Evolutionary conservation across 37 sponge, comb jelly and placozoan genomes (phyloP).

Genomic region (Agelas oroides): DNA sequence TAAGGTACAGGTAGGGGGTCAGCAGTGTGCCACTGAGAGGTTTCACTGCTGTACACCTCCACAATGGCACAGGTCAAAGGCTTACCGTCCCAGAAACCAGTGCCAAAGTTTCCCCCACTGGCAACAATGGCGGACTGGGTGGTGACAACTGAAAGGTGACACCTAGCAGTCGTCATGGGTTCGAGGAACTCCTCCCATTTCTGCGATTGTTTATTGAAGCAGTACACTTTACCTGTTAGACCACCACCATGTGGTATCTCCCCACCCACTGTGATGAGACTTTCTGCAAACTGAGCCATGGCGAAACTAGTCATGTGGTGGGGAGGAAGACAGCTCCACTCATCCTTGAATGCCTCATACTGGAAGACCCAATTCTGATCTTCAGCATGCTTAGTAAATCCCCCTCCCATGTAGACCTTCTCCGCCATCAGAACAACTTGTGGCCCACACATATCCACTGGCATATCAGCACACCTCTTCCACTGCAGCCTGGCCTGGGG

Average conservation of each 20-base stretch:
- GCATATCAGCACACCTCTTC: conserved; percentile 6
- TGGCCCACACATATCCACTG: not conserved
- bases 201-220: not conserved
- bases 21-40: not conserved
- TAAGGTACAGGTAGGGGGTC: conserved; percentile 9
- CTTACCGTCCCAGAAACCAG: too few relatives aligned
- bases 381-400: not conserved
- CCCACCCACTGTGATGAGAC: conserved; percentile 19
- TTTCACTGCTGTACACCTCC: conserved; percentile 17
- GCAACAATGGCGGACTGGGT: conserved; percentile 9
- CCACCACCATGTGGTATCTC: not conserved
- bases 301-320: not conserved
- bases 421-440: not conserved
- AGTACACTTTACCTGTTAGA: not conserved
- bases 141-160: not conserved
- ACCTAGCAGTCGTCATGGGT: conserved; percentile 10
- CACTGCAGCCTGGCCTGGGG: conserved; percentile 4
- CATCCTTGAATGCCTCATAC: conserved; percentile 1
- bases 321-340: not conserved
- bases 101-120: conserved; percentile 3
- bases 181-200: not conserved
- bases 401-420: conserved; percentile 31
- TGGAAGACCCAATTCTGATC: too few relatives aligned
- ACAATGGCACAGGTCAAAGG: not conserved
- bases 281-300: not conserved